Evolutionary conservation across 2,113 vertebrate genomes (phyloP).

Genomic region (Platichthys stellatus): DNA sequence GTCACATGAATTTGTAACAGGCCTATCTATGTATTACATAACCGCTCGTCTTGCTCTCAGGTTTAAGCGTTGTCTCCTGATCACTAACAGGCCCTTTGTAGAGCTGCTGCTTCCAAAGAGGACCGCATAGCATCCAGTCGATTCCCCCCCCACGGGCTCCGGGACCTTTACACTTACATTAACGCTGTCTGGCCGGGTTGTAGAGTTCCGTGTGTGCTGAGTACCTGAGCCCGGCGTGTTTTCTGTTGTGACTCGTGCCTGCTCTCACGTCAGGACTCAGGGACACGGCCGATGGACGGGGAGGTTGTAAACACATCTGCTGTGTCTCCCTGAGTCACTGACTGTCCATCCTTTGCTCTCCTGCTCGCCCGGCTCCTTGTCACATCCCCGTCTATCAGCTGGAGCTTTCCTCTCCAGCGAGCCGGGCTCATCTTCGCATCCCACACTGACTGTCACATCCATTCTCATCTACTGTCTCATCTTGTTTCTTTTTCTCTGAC

Average conservation of each 20-base stretch:
- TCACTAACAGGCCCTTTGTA: constrained; percentile 39
- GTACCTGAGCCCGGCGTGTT: constrained; percentile 8
- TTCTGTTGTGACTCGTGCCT: constrained; percentile 45
- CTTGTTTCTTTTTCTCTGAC: background rate
- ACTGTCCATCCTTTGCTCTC: background rate
- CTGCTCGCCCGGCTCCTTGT: constrained; percentile 22
- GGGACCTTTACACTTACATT: constrained; percentile 3
- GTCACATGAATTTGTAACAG: constrained; percentile 29
- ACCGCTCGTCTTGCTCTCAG: constrained; percentile 34
- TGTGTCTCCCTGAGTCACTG: constrained; percentile 13
- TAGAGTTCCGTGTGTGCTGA: background rate
- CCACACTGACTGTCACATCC: constrained; percentile 1
- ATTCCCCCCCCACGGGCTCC: background rate
- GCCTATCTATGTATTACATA: constrained; percentile 25
- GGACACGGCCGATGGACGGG: constrained; percentile 2
- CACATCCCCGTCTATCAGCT: constrained; percentile 46
- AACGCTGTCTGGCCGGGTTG: constrained; percentile 7
- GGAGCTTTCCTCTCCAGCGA: constrained; percentile 14
- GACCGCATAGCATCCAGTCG: constrained; percentile 35
- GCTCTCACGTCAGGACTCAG: constrained; percentile 7
- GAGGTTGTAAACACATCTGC: background rate
- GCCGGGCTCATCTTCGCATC: constrained; percentile 3
- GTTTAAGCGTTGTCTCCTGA: constrained; percentile 20
- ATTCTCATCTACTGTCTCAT: constrained; percentile 3
- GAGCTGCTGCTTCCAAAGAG: constrained; percentile 31